Percentiles rank a stretch among this genome's conserved stretches.
Evolutionary conservation across 1,140 invertebrate genomes (phyloP).

Genomic region (Thaumetopoea pityocampa): DNA sequence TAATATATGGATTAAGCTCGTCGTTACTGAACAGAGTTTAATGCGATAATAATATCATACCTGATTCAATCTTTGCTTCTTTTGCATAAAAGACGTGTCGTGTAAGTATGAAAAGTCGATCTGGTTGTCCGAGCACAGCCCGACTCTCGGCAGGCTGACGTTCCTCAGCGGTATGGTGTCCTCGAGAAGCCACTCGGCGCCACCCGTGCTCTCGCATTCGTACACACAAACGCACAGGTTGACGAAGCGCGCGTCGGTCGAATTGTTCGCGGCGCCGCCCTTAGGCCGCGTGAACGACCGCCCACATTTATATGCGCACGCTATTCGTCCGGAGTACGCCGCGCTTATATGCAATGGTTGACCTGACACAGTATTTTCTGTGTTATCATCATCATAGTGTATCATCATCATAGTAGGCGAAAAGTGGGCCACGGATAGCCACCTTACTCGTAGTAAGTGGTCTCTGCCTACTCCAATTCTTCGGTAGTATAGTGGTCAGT

Average conservation of each 20-base stretch:
- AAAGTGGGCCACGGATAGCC: too few relatives aligned
- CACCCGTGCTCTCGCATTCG: slow-evolving; percentile 99
- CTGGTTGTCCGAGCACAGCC: slow-evolving; percentile 82
- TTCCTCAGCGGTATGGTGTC: slow-evolving; percentile 95
- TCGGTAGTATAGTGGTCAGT: too few relatives aligned
- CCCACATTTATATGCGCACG: slow-evolving; percentile 96
- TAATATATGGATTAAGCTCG: too few relatives aligned
- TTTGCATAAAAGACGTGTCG: slow-evolving; percentile 87
- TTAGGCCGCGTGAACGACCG: slow-evolving; percentile 88
- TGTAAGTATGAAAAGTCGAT: slow-evolving; percentile 90
- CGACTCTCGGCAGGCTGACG: slow-evolving; percentile 88
- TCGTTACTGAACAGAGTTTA: too few relatives aligned
- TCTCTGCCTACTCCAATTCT: too few relatives aligned
- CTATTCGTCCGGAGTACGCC: slow-evolving; percentile 97
- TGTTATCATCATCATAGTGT: too few relatives aligned
- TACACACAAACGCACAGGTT: slow-evolving; percentile 98
- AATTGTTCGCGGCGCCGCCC: slow-evolving; percentile 58
- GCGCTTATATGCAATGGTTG: slow-evolving; percentile 95
- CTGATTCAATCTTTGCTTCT: slow-evolving; percentile 86
- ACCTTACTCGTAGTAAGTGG: too few relatives aligned
- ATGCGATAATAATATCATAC: slow-evolving; percentile 44
- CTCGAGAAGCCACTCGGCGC: slow-evolving; percentile 98
- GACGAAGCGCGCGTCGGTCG: slow-evolving; percentile 89
- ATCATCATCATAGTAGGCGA: too few relatives aligned
- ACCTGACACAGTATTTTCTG: slow-evolving; percentile 75